Percentiles rank a stretch among this genome's conserved stretches.
Evolutionary conservation across 2,797 vertebrate genomes (phyloP).

Genomic region (Rhodeus uyekii): DNA sequence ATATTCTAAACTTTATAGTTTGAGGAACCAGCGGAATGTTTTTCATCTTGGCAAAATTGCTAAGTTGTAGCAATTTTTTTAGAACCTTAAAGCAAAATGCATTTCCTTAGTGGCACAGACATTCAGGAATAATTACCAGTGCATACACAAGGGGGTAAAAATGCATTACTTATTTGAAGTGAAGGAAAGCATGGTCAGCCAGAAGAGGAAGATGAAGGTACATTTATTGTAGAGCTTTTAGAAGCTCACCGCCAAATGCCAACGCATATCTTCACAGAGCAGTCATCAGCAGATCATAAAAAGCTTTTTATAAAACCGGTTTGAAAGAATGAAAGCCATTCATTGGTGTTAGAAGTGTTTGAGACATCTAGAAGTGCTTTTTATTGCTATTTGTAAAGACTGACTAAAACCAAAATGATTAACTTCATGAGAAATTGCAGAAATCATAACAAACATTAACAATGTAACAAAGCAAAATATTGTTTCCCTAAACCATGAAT

Average conservation of each 20-base stretch:
- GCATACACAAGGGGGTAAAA: not conserved
- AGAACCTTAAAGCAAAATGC: constrained; percentile 46
- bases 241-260: not conserved
- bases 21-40: constrained; percentile 32
- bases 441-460: not conserved
- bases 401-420: not conserved
- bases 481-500: not conserved
- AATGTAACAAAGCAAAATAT: not conserved
- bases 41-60: constrained; percentile 44
- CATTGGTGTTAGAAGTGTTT: not conserved
- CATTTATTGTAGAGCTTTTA: not conserved
- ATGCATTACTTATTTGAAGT: not conserved
- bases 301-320: not conserved
- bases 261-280: not conserved
- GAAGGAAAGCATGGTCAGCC: not conserved
- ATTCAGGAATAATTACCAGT: constrained; percentile 45
- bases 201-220: not conserved
- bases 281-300: constrained; percentile 8
- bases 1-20: constrained; percentile 43
- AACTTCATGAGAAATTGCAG: not conserved
- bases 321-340: not conserved
- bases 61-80: constrained; percentile 32
- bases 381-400: not conserved
- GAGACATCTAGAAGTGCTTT: not conserved
- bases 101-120: constrained; percentile 41